Evolutionary conservation across 1,140 invertebrate species (phyloP), one percentile per base, ranked within the genome.

Genomic region (Saccostrea cuccullata): DNA sequence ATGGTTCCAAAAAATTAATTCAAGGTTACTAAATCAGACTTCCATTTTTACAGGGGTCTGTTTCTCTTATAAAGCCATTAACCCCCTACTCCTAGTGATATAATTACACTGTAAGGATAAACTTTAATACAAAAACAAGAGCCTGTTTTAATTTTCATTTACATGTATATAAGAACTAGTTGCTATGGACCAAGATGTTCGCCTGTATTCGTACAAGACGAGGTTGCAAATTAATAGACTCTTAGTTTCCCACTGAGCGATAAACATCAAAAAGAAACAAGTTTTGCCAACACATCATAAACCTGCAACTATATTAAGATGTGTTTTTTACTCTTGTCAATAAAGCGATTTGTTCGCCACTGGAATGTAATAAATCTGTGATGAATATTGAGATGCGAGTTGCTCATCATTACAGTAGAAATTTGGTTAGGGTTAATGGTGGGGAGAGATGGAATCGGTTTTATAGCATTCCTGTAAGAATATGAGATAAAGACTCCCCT

Each of bases 331-430:
- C 58, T n/a, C 58, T 36, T 26, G 70, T 30, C 70, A 73, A 36
- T 30, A 73, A 36, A 73, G 70, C 26, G 9, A 73, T 73, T 26
- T 36, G 26, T 30, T 73, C 70, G 15, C 70, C 26, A 30, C 15
- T 73, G 70, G 70, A 73, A 30, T 73, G 70, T 73, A 73, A 73
- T 73, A 26, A 73, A 15, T 30, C 70, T 73, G 23, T 73, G 30
- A 73, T 73, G 70, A 73, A 73, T 73, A 73, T 73, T 73, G 30
- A 30, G 26, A 23, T 73, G 30, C 70, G 30, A 30, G 70, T 73
- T 73, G 70, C 26, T 73, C 26, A 73, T 73, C 26, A 73, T 73
- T 73, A 30, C 30, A 13, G 26, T 26, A 26, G 30, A 73, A 73
- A 36, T 73, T 73, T 73, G 17, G 60, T 26, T 73, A 30, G 70